Evolutionary conservation across 1,140 invertebrate genomes (phyloP), one percentile per base, ranked within the genome.

Genomic region (Pogonomyrmex californicus): DNA sequence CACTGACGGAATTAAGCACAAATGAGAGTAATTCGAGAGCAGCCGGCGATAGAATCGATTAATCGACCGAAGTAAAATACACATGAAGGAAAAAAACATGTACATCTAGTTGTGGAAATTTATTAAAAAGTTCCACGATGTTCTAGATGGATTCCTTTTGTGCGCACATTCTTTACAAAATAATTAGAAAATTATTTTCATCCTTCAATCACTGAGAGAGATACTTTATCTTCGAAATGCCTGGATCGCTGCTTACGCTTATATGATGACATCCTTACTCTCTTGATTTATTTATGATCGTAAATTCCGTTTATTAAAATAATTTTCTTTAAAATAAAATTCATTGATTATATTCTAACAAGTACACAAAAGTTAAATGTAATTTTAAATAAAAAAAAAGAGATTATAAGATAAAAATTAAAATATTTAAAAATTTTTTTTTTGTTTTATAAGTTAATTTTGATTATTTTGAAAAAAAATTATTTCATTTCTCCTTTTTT

Each of bases 41-140:
- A 79, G 9, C 36, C 56, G 12, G 5, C 14, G 49, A 56, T 79
- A 65, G 17, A 17, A 81, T 81, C 78, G 78, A 81, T 81, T 54
- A 36, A 23, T 5, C 17, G 30, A 12, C 4, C 65, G n/a, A 5
- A n/a, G 10, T 41, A 66, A 66, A 41, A 65, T 62, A 47, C 23
- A 65, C 30, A 17, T 47, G 60, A 12, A 17, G 6, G 36, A 33
- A 36, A 81, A 41, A 66, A 54, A 5, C n/a, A 49, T 47, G 23
- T 47, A 49, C 23, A 58, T 58, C 23, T 41, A 36, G 38, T 62
- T 30, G 41, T 33, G 60, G 3, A n/a, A 68, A 81, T 81, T 81
- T 79, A 81, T 81, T 68, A 68, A 81, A 68, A 81, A 68, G 77
- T 68, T 78, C 9, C n/a, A 9, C 60, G 36, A 30, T n/a, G 7